Base-by-base conservation (phyloP, 2,113 vertebrate species). In the Varanus salvator region DNA sequence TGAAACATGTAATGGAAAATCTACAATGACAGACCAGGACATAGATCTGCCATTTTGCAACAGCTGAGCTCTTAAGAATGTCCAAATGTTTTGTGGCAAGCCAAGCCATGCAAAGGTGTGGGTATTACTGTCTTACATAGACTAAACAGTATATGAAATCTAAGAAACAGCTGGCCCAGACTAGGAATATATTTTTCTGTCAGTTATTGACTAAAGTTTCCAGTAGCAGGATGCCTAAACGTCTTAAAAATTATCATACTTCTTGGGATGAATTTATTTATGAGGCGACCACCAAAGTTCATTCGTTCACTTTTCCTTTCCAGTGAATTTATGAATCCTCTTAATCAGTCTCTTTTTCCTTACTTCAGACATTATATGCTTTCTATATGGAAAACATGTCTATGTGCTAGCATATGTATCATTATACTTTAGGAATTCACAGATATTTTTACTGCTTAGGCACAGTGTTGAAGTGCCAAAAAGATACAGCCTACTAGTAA, bases 81-180 rank as follows among this genome's bases (percentile, higher is more conserved):
- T 68, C 78, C 25, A 89, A 83, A 34, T 89, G 93, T 89, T 92
- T 90, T 90, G 29, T 80, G 75, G 85, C 66, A 84, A 91, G 82
- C 84, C 72, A 69, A 88, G 78, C 38, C 76, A 34, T 34, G 71
- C 34, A 75, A 48, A 78, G 44, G 38, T 8, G 19, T 54, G 48
- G 17, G 31, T 31, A n/a, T 74, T 64, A 60, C 19, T 80, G 29
- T 38, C 71, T 7, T 50, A 6, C 29, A 6, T 52, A 74, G 52
- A 82, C 54, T 88, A 72, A 81, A 38, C 69, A n/a, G 25, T 77
- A 88, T 11, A 80, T 88, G n/a, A n/a, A 50, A 57, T 80, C 12
- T 52, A 88, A 48, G 27, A 74, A 48, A 74, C 25, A 82, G 34
- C 17, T 82, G 78, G 60, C 17, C 75, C 48, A 57, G 66, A 57